Evolutionary conservation across 2,113 vertebrate species (phyloP).

Genomic region (Verasper variegatus): DNA sequence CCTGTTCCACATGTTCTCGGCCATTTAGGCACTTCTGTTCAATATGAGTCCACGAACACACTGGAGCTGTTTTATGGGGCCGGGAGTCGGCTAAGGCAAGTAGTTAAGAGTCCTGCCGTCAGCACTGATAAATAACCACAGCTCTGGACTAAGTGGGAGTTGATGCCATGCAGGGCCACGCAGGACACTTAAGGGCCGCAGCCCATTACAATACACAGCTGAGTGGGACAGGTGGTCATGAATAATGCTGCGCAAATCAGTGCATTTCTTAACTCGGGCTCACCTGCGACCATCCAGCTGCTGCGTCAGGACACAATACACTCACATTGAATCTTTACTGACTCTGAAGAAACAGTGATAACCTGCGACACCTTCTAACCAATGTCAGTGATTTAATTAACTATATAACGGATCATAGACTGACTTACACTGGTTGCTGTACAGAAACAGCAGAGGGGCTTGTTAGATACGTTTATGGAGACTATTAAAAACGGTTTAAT

Average conservation of each 20-base stretch:
- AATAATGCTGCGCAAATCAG: slow-evolving; percentile 42
- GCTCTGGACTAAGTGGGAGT: slow-evolving; percentile 34
- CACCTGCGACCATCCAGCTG: not conserved
- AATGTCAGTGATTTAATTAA: not conserved
- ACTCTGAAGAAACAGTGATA: too few species aligned
- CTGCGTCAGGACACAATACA: too few species aligned
- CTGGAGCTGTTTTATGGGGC: slow-evolving; percentile 38
- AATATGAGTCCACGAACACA: slow-evolving; percentile 49
- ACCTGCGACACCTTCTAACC: not conserved
- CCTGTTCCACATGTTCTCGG: slow-evolving; percentile 25
- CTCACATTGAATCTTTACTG: too few species aligned
- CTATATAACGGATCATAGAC: not conserved
- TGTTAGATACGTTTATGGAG: not conserved
- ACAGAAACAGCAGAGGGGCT: not conserved
- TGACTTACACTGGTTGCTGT: not conserved
- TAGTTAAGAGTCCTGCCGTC: slow-evolving; percentile 42
- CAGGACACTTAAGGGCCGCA: slow-evolving; percentile 49
- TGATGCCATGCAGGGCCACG: slow-evolving; percentile 19
- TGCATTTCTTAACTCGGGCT: not conserved
- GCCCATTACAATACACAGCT: slow-evolving; percentile 55
- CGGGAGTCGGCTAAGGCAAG: not conserved
- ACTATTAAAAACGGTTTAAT: not conserved
- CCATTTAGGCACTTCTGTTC: slow-evolving; percentile 54
- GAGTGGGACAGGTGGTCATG: slow-evolving; percentile 58
- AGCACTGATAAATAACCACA: slow-evolving; percentile 62